Percentiles rank a stretch among this genome's conserved stretches.
Evolutionary conservation across 2,797 vertebrate species (phyloP).

Genomic region (Enteromius thamalakanensis): DNA sequence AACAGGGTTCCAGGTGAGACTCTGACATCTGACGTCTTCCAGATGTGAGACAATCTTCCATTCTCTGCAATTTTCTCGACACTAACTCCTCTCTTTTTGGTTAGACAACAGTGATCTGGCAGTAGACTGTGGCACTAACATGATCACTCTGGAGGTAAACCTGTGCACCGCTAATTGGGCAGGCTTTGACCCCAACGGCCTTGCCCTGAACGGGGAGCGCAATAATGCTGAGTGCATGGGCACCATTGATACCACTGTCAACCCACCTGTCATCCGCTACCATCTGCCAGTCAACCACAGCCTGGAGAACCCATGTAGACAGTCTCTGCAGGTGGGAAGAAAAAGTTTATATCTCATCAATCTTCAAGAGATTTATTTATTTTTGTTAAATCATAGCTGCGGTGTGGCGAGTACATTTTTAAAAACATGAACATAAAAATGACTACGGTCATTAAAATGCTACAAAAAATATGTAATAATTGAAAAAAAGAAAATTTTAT

Average conservation of each 20-base stretch:
- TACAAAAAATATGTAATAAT: not conserved
- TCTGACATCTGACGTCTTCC: not conserved
- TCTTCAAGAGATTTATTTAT: not conserved
- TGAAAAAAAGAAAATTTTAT: not conserved
- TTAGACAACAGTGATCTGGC: slow-evolving; percentile 75
- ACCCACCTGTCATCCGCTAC: slow-evolving; percentile 76
- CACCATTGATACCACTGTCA: slow-evolving; percentile 63
- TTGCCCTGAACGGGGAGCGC: slow-evolving; percentile 79
- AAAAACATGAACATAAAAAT: not conserved
- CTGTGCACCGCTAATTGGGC: slow-evolving; percentile 79
- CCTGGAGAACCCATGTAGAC: slow-evolving; percentile 74
- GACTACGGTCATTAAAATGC: not conserved
- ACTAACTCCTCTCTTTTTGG: slow-evolving; percentile 18
- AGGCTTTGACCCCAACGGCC: slow-evolving; percentile 68
- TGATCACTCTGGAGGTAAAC: slow-evolving; percentile 77
- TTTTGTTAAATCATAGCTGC: not conserved
- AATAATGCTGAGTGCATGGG: slow-evolving; percentile 70
- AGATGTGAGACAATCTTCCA: not conserved
- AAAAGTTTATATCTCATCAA: not conserved
- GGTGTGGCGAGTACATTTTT: not conserved
- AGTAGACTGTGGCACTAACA: slow-evolving; percentile 71
- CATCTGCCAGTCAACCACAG: slow-evolving; percentile 77
- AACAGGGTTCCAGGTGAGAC: slow-evolving; percentile 73
- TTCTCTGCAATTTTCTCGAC: not conserved
- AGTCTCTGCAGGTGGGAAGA: slow-evolving; percentile 75